These are phyloP conservation scores for Oncorhynchus mykiss DNA, from an alignment of 2,113 vertebrate genomes.

Conservation along the genomic window DNA sequence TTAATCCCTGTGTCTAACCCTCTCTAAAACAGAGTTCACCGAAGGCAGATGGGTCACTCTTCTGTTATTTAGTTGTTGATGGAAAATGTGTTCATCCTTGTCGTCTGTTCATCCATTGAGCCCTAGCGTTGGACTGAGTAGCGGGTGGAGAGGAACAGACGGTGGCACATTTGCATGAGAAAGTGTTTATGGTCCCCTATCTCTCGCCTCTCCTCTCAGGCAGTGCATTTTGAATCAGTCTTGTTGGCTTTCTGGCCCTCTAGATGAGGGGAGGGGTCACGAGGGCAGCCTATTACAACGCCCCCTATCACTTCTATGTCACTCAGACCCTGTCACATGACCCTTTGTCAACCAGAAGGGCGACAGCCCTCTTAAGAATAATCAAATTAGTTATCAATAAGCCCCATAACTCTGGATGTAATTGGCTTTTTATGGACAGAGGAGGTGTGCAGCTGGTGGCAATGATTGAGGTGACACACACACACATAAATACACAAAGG, in stretches of 20 bases:
- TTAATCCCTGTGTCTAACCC: no score
- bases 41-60: not conserved
- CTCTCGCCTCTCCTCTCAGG: slow-evolving; percentile 24
- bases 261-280: slow-evolving; percentile 34
- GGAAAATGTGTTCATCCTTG: not conserved
- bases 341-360: slow-evolving; percentile 42
- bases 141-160: slow-evolving; percentile 45
- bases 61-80: slow-evolving; percentile 5
- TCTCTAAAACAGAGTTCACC: no score
- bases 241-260: slow-evolving; percentile 78
- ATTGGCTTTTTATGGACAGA: slow-evolving; percentile 86
- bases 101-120: not conserved
- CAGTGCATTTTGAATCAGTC: slow-evolving; percentile 79
- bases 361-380: slow-evolving; percentile 71
- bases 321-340: slow-evolving; percentile 67
- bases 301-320: slow-evolving; percentile 49
- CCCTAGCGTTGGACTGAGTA: slow-evolving; percentile 66
- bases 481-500: not conserved
- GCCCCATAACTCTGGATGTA: slow-evolving; percentile 87
- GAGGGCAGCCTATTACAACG: slow-evolving; percentile 34
- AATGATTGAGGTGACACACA: slow-evolving; percentile 76
- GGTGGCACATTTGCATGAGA: slow-evolving; percentile 82
- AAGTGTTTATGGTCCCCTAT: slow-evolving; percentile 80
- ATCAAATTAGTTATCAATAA: slow-evolving; percentile 96
- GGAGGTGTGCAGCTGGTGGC: slow-evolving; percentile 81